A percentile compares a stretch with the other conserved stretches of the same genome.
phyloP scores from a whole-genome alignment of 1,140 invertebrate genomes.

The Euwallacea similis region DNA sequence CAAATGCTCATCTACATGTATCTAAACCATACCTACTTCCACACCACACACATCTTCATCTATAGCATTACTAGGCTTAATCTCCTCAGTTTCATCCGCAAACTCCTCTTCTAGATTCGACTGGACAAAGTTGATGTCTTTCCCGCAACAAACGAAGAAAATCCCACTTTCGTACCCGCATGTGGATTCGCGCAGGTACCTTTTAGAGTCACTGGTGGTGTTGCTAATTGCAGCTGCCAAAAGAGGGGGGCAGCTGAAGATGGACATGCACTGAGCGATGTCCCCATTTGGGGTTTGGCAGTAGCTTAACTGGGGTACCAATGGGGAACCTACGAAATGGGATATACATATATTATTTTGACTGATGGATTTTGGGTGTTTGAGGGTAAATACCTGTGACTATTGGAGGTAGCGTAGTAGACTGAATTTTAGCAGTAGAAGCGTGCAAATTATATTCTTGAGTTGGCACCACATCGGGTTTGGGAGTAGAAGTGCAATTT shows the following conservation, averaged over 20 bases:
- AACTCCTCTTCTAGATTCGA: background rate
- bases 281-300: conserved; percentile 41
- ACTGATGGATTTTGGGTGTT: too few species aligned
- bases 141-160: conserved; percentile 39
- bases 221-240: background rate
- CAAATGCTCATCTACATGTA: too few species aligned
- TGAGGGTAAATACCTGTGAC: too few species aligned
- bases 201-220: conserved; percentile 5
- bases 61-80: conserved; percentile 10
- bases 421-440: background rate
- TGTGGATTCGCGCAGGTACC: conserved; percentile 51
- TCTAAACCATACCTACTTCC: conserved; percentile 4
- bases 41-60: background rate
- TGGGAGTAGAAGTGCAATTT: background rate
- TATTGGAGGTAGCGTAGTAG: too few species aligned
- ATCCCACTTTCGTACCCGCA: conserved; percentile 31
- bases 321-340: background rate
- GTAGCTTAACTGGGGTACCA: background rate
- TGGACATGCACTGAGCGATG: conserved; percentile 36
- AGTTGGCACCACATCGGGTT: background rate
- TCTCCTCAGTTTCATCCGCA: conserved; percentile 2
- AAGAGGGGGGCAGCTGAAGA: conserved; percentile 23
- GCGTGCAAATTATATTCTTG: background rate
- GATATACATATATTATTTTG: background rate
- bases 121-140: conserved; percentile 1